Evolutionary conservation across 2,113 vertebrate genomes (phyloP), one percentile per base, ranked within the genome.

Genomic region (Semicossyphus pulcher): DNA sequence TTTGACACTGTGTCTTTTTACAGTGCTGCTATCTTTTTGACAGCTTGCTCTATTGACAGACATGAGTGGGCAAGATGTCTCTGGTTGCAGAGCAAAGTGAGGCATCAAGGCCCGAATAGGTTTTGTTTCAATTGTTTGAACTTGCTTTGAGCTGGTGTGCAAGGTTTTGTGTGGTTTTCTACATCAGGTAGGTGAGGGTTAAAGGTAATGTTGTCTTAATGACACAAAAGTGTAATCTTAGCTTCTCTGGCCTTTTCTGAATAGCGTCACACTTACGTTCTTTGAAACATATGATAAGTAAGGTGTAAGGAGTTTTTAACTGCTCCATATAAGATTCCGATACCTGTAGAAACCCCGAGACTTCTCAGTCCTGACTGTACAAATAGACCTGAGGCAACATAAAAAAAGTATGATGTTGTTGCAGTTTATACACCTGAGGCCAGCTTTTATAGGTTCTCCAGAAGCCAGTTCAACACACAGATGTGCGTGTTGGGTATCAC

Each of bases 21-120:
- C 58, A 80, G 81, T 77, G 12, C 59, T 7, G 0, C 14, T 89
- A 83, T 91, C 90, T 86, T n/a, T 61, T 58, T 41, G 20, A 86
- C 86, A 64, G 71, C 68, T 70, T 54, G 64, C 48, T 58, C 39
- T 28, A 47, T 1, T 86, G 90, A 91, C 86, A 90, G 73, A 29
- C 41, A 21, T 20, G 21, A 90, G 89, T 82, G 83, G 71, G 85
- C 62, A 67, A 29, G 5, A 31, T 69, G 52, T 86, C 76, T 79
- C 32, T 73, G 65, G 32, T 78, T 66, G 29, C 73, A 29, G 18
- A 21, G 60, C 53, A 60, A 76, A 58, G 58, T 51, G 49, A 64
- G 12, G n/a, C 47, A 31, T 32, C 1, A 21, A 26, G 20, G 34
- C 5, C 25, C 54, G 65, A 65, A 63, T 23, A 62, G 31, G 49